Percentiles rank a stretch among this genome's conserved stretches.
phyloP scores from a whole-genome alignment of 2,888 invertebrate species.

The Hermaeophaga mercurialis region DNA sequence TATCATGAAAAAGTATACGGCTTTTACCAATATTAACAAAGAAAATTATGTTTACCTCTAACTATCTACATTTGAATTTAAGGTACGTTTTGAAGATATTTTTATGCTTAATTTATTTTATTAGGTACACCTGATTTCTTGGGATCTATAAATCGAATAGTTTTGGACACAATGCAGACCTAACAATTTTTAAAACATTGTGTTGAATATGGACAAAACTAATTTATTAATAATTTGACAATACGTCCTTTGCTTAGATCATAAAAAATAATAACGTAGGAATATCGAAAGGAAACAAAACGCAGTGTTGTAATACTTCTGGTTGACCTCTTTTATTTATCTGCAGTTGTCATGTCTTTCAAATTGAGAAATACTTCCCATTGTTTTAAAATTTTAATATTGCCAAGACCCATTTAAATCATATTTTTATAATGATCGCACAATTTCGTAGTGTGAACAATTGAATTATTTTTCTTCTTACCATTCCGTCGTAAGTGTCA shows the following conservation, averaged over 20 bases:
- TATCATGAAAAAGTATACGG: no score
- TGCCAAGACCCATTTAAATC: constrained; percentile 28
- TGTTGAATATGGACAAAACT: background rate
- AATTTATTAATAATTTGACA: background rate
- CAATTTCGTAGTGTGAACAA: constrained; percentile 29
- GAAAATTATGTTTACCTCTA: no score
- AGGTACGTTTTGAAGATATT: no score
- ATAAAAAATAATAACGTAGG: constrained; percentile 3
- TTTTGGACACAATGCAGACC: no score
- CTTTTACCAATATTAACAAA: no score
- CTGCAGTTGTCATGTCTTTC: constrained; percentile 17
- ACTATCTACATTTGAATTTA: no score
- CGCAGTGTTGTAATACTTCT: background rate
- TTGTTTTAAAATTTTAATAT: constrained; percentile 29
- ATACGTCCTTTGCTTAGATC: background rate
- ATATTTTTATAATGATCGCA: constrained; percentile 29
- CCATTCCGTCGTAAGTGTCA: constrained; percentile 20
- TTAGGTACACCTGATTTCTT: no score
- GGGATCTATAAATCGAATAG: no score
- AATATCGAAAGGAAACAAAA: constrained; percentile 4
- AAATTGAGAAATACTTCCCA: constrained; percentile 24
- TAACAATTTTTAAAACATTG: background rate
- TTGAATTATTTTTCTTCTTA: constrained; percentile 25
- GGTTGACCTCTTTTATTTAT: constrained; percentile 21
- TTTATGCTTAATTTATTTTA: no score